Conservation (phyloP, 2,113 vertebrate genomes). For the Setophaga kirtlandii region DNA sequence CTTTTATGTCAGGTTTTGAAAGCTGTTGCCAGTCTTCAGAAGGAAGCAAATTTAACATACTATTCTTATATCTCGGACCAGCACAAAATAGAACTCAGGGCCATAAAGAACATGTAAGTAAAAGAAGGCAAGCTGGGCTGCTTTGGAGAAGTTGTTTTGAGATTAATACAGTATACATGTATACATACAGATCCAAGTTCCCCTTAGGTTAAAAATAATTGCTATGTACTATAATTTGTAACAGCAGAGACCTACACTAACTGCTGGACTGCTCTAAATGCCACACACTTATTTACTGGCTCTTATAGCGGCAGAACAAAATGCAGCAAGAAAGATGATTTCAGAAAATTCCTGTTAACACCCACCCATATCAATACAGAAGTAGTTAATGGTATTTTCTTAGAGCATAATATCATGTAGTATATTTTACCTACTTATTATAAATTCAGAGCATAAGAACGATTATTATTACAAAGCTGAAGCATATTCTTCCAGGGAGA, state of each 20-base stretch:
- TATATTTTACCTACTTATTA: not conserved
- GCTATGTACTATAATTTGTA: not conserved
- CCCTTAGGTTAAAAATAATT: conserved; percentile 29
- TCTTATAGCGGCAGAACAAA: not conserved
- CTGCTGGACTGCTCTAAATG: conserved; percentile 37
- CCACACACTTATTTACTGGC: not conserved
- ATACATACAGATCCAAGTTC: conserved; percentile 14
- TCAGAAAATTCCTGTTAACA: not conserved
- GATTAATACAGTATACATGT: not conserved
- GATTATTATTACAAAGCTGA: not conserved
- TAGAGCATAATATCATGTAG: not conserved
- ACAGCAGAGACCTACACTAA: conserved; percentile 16
- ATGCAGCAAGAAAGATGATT: not conserved
- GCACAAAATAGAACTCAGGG: not conserved
- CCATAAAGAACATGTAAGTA: not conserved
- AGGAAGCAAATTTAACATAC: not conserved
- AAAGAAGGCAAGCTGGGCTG: not conserved
- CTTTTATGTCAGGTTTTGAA: not conserved
- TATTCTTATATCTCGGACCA: not conserved
- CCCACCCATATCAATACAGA: not conserved
- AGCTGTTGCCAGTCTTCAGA: not conserved
- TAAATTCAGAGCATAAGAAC: not conserved
- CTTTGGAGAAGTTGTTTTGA: conserved; percentile 26
- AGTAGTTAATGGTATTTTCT: not conserved
- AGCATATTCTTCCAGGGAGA: not conserved